Evolutionary conservation across 2,113 vertebrate genomes (phyloP).

Genomic region (Echinops telfairi): DNA sequence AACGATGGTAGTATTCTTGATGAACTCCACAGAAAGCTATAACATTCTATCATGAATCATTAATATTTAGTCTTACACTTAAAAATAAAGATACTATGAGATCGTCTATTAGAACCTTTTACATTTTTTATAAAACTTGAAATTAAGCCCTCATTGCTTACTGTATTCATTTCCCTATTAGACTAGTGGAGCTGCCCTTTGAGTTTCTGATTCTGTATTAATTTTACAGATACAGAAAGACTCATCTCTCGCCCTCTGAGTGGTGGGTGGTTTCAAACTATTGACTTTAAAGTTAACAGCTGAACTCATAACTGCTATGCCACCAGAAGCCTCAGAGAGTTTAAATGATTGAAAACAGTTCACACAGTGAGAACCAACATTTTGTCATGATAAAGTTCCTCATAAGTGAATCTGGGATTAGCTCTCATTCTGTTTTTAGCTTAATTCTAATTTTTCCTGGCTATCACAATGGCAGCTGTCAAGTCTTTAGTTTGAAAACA

Average conservation of each 20-base stretch:
- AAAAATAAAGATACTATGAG: background rate
- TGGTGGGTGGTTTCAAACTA: too few relatives aligned
- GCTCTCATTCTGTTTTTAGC: background rate
- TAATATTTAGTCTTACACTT: background rate
- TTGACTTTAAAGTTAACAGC: too few relatives aligned
- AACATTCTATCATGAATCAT: background rate
- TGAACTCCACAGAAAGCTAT: background rate
- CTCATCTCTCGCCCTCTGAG: too few relatives aligned
- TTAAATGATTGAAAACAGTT: background rate
- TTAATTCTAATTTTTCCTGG: background rate
- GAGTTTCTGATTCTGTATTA: too few relatives aligned
- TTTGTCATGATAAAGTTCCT: background rate
- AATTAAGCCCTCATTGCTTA: background rate
- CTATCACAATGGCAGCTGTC: background rate
- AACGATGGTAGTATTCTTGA: background rate
- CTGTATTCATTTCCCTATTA: too few relatives aligned
- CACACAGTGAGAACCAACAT: background rate
- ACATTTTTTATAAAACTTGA: background rate
- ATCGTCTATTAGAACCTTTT: background rate
- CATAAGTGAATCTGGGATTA: background rate
- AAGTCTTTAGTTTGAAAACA: background rate
- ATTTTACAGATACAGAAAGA: too few relatives aligned
- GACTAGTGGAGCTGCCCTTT: too few relatives aligned
- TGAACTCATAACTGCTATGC: too few relatives aligned
- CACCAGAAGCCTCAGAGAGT: too few relatives aligned